These are phyloP conservation scores for Brachystomella parvula DNA, from an alignment of 1,140 invertebrate species.

Conservation along the genomic window DNA sequence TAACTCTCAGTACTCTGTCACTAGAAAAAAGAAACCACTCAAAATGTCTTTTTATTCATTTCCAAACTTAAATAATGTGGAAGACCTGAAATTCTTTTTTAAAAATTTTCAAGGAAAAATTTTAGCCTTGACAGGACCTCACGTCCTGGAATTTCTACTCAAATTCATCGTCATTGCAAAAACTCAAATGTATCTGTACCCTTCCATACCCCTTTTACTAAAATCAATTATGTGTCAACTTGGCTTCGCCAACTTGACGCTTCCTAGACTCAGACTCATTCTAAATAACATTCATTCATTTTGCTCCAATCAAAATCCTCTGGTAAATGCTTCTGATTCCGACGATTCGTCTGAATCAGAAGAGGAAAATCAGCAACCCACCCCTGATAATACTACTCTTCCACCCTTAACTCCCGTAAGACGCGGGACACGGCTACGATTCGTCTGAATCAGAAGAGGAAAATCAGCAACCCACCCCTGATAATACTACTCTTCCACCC, in stretches of 20 bases:
- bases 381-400: neutral
- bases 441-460: neutral
- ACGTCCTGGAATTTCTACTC: neutral
- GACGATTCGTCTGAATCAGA: neutral
- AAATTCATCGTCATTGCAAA: neutral
- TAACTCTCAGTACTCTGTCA: neutral
- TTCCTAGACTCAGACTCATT: no score
- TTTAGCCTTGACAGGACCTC: neutral
- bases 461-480: neutral
- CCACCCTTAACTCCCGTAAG: neutral
- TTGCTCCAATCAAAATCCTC: no score
- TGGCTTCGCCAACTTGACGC: no score
- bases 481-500: no score
- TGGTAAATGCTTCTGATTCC: no score
- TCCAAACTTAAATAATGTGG: neutral
- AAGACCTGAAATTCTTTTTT: neutral
- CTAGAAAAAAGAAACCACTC: neutral
- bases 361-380: neutral
- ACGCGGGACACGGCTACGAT: neutral
- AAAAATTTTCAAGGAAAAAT: neutral
- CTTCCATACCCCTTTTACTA: neutral
- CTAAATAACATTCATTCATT: no score
- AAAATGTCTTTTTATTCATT: neutral
- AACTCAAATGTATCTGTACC: neutral
- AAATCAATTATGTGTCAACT: neutral